Evolutionary conservation across 1,140 invertebrate species (phyloP).

Genomic region (Paracyclopina nana): DNA sequence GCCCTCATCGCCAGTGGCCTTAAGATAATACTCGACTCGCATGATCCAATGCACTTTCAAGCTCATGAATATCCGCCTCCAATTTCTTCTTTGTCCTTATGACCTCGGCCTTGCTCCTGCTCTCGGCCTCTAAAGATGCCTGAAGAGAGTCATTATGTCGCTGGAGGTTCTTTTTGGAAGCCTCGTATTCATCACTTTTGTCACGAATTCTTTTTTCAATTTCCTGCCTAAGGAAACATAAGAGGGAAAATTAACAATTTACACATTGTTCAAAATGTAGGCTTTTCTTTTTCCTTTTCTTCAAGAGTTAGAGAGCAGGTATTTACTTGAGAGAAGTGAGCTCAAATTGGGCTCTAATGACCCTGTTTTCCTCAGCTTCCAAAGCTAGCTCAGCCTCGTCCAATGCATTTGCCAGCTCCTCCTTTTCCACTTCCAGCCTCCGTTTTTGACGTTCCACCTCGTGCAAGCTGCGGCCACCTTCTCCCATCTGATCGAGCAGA

Average conservation of each 20-base stretch:
- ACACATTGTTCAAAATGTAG: no score
- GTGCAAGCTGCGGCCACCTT: conserved; percentile 56
- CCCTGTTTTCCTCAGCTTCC: conserved; percentile 96
- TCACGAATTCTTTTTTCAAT: conserved; percentile 96
- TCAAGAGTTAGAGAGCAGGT: no score
- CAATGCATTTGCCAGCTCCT: conserved; percentile 86
- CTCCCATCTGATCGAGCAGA: conserved; percentile 89
- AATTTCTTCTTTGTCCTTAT: conserved; percentile 96
- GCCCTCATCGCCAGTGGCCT: no score
- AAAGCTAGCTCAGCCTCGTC: conserved; percentile 96
- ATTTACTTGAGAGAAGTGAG: conserved; percentile 86
- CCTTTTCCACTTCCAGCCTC: conserved; percentile 88
- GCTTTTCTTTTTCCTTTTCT: no score
- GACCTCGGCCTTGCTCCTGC: conserved; percentile 71
- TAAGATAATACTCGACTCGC: no score
- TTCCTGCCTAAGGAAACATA: no score
- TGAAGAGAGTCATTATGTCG: conserved; percentile 97
- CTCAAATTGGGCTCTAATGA: conserved; percentile 86
- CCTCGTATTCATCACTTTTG: conserved; percentile 99
- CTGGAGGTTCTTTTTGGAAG: conserved; percentile 93
- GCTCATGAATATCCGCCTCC: conserved; percentile 95
- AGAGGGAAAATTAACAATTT: no score
- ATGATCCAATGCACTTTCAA: conserved; percentile 49
- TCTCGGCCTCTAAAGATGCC: conserved; percentile 92
- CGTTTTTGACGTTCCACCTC: conserved; percentile 75